These are phyloP conservation scores for Borostomias antarcticus DNA, from an alignment of 2,797 vertebrate genomes.

Conservation along the genomic window DNA sequence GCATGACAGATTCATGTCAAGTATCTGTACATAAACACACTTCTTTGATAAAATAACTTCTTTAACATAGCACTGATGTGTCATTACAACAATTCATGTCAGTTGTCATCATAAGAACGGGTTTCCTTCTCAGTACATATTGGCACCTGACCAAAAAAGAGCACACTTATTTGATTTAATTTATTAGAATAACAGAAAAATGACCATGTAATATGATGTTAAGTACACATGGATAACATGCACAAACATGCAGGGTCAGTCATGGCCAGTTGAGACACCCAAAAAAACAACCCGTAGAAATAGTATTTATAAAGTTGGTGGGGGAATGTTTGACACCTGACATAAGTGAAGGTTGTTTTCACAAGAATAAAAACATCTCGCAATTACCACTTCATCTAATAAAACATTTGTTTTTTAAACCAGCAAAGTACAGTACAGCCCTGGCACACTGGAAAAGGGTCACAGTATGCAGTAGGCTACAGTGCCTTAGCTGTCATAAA, in stretches of 20 bases:
- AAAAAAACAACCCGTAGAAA: conserved; percentile 26
- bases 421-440: conserved; percentile 5
- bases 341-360: neutral
- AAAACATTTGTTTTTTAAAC: neutral
- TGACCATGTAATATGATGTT: conserved; percentile 25
- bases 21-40: no score
- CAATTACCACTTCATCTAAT: neutral
- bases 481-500: conserved; percentile 30
- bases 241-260: conserved; percentile 46
- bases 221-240: conserved; percentile 56
- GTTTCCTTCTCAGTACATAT: no score
- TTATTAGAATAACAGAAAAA: conserved; percentile 53
- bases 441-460: neutral
- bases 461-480: conserved; percentile 44
- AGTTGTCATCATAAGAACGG: no score
- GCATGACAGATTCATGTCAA: no score
- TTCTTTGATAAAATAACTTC: no score
- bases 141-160: neutral
- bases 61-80: no score
- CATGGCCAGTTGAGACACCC: conserved; percentile 27
- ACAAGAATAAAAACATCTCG: conserved; percentile 8
- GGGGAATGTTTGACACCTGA: conserved; percentile 8
- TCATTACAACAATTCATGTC: no score
- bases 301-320: conserved; percentile 18
- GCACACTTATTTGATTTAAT: conserved; percentile 18